Percentiles rank a stretch among this genome's conserved stretches.
Evolutionary conservation across 2,888 invertebrate genomes (phyloP).

Genomic region (Lordiphosa fenestrarum): DNA sequence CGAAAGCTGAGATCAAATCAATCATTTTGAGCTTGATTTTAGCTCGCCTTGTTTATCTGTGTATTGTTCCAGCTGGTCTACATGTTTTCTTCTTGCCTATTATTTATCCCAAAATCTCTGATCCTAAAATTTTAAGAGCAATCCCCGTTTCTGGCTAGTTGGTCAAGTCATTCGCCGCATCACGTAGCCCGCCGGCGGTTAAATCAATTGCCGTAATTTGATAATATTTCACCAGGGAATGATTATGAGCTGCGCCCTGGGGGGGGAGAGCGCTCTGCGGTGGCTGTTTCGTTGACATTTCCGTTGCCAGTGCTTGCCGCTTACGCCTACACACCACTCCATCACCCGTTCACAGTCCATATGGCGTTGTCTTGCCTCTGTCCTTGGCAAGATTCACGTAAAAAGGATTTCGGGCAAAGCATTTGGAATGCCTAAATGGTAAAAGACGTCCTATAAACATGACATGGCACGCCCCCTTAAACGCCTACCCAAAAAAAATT

Average conservation of each 20-base stretch:
- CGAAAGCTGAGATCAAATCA: no score
- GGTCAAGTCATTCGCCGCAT: constrained; percentile 14
- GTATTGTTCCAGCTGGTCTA: no score
- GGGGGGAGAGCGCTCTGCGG: constrained; percentile 21
- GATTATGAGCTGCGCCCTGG: constrained; percentile 55
- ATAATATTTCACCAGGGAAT: constrained; percentile 78
- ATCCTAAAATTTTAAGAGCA: constrained; percentile 1
- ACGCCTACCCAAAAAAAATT: constrained; percentile 15
- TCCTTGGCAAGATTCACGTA: constrained; percentile 63
- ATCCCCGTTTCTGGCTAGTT: constrained; percentile 17
- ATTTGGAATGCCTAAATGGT: constrained; percentile 74
- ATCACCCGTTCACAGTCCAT: constrained; percentile 23
- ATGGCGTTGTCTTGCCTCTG: constrained; percentile 43
- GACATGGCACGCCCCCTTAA: constrained; percentile 48
- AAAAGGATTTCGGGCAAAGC: constrained; percentile 69
- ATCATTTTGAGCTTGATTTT: no score
- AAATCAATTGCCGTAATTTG: constrained; percentile 76
- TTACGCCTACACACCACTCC: constrained; percentile 42
- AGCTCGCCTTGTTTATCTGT: no score
- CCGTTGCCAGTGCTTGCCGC: constrained; percentile 47
- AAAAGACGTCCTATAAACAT: constrained; percentile 73
- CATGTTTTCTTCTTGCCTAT: no score
- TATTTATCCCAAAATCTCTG: no score
- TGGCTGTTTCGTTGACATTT: constrained; percentile 70
- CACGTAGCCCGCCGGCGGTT: constrained; percentile 53